Evolutionary conservation across 2,888 invertebrate species (phyloP).

Genomic region (Epicampocera succincta): DNA sequence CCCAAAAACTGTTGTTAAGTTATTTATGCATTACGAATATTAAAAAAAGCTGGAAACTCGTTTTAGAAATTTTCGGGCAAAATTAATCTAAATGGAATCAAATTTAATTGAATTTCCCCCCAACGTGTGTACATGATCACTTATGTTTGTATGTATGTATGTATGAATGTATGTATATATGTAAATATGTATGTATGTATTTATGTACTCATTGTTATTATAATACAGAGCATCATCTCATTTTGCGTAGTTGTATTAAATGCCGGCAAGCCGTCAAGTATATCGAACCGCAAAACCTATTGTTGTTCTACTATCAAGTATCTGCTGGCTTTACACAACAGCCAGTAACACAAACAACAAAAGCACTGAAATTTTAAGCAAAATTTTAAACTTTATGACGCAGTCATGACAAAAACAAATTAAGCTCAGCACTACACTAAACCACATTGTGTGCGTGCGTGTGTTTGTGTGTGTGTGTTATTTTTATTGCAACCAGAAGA

Average conservation of each 20-base stretch:
- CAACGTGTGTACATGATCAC: too few relatives aligned
- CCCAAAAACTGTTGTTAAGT: too few relatives aligned
- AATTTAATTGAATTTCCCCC: too few relatives aligned
- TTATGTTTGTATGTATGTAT: background rate
- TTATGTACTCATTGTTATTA: too few relatives aligned
- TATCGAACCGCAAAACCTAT: constrained; percentile 41
- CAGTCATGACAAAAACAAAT: constrained; percentile 29
- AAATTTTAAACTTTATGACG: constrained; percentile 44
- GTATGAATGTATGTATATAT: background rate
- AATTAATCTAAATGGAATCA: too few relatives aligned
- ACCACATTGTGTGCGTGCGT: constrained; percentile 32
- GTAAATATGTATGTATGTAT: background rate
- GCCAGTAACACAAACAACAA: background rate
- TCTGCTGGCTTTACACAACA: constrained; percentile 16
- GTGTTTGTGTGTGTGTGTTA: too few relatives aligned
- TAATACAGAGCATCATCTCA: background rate
- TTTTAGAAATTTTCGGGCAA: too few relatives aligned
- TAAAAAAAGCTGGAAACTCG: too few relatives aligned
- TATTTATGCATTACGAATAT: too few relatives aligned
- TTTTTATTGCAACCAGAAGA: constrained; percentile 39
- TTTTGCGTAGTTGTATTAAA: constrained; percentile 31
- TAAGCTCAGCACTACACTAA: background rate
- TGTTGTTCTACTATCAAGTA: constrained; percentile 49
- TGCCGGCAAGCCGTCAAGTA: constrained; percentile 43
- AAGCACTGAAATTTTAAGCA: constrained; percentile 16